phyloP scores from a whole-genome alignment of 2,797 vertebrate genomes.

The Parotocinclus haroldoi region DNA sequence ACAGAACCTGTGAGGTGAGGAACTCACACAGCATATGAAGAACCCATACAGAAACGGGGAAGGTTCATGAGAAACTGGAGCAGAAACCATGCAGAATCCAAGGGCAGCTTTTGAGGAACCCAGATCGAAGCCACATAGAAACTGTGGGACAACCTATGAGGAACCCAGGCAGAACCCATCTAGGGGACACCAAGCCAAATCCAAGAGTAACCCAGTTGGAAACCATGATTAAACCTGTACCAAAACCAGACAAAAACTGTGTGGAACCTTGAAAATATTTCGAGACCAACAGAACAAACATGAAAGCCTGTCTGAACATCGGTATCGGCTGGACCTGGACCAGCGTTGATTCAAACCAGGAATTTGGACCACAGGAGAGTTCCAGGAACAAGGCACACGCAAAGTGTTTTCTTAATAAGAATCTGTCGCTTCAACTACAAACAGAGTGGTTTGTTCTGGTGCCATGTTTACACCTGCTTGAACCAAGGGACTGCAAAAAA shows the following conservation, averaged over 20 bases:
- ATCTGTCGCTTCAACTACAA: constrained; percentile 33
- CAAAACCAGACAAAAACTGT: no score
- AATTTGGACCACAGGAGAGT: constrained; percentile 40
- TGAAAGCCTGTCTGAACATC: constrained; percentile 49
- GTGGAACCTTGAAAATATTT: no score
- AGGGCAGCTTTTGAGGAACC: neutral
- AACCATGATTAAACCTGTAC: no score
- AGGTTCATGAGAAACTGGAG: no score
- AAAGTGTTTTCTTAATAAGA: constrained; percentile 27
- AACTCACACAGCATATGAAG: no score
- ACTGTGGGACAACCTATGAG: no score
- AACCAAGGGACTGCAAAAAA: neutral
- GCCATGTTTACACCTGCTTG: constrained; percentile 18
- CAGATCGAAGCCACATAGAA: no score
- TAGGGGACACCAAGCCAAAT: constrained; percentile 32
- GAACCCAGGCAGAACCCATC: constrained; percentile 31
- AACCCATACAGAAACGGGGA: no score
- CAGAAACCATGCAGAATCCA: neutral
- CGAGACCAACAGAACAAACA: constrained; percentile 10
- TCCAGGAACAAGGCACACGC: constrained; percentile 20
- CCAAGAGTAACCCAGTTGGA: no score
- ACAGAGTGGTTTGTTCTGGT: constrained; percentile 17
- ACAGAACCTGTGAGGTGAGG: no score
- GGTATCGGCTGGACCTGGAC: constrained; percentile 32
- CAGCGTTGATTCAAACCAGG: constrained; percentile 61